These are phyloP conservation scores for Meiosimyza platycephala DNA, from an alignment of 2,888 invertebrate species.

Conservation along the genomic window DNA sequence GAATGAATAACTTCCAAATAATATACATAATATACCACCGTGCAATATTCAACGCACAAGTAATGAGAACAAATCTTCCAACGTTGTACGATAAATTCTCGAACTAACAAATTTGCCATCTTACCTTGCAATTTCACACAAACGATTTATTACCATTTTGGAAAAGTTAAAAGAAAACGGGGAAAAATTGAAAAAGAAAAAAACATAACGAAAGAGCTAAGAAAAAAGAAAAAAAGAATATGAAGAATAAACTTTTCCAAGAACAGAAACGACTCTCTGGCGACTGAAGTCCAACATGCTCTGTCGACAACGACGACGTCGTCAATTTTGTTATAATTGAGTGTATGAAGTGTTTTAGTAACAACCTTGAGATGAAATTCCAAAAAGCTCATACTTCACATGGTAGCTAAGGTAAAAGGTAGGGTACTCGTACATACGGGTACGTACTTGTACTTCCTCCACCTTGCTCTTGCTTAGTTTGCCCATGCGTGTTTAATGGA, in stretches of 20 bases:
- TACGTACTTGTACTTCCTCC: neutral
- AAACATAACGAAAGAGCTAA: neutral
- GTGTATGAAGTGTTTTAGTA: conserved; percentile 24
- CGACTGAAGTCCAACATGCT: neutral
- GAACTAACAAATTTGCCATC: conserved; percentile 23
- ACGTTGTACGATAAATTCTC: neutral
- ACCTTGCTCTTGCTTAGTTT: neutral
- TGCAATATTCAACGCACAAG: neutral
- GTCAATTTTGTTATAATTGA: conserved; percentile 22
- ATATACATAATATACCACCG: neutral
- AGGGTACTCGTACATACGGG: neutral
- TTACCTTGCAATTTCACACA: conserved; percentile 18
- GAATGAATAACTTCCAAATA: no score
- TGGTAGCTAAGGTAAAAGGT: neutral
- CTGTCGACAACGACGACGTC: neutral
- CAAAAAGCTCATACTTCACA: neutral
- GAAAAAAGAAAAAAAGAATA: neutral
- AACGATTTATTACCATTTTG: conserved; percentile 28
- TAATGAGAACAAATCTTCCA: conserved; percentile 3
- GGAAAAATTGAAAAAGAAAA: neutral
- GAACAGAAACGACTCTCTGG: conserved; percentile 22
- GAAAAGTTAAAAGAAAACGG: conserved; percentile 17
- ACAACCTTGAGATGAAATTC: conserved; percentile 28
- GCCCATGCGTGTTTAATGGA: conserved; percentile 54
- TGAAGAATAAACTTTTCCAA: neutral